A percentile compares a stretch with the other conserved stretches of the same genome.
These are phyloP conservation scores for Zoanthus gigantus DNA, from an alignment of 92 coral and sea anemone genomes.

Conservation along the genomic window DNA sequence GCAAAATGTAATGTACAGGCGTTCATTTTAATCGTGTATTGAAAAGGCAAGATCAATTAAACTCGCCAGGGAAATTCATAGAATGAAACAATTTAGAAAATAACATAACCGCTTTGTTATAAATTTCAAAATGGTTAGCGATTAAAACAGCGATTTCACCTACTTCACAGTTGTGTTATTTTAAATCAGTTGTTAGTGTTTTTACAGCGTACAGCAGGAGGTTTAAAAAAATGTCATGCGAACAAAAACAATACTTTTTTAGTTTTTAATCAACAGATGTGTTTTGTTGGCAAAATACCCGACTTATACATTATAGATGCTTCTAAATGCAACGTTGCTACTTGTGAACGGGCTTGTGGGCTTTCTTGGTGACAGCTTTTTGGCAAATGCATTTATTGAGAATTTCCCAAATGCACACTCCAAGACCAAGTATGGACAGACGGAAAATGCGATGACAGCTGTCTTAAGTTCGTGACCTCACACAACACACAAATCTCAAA, in stretches of 20 bases:
- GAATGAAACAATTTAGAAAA: conserved; percentile 1
- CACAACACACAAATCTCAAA: conserved; percentile 17
- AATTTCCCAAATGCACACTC: conserved; percentile 14
- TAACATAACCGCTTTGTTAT: conserved; percentile 6
- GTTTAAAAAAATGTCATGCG: not conserved
- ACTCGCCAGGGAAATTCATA: not conserved
- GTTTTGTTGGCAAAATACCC: conserved; percentile 35
- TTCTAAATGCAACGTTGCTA: conserved; percentile 33
- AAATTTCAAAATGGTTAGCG: not conserved
- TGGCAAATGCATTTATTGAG: conserved; percentile 30
- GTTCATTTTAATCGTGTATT: not conserved
- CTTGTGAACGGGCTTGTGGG: conserved; percentile 33
- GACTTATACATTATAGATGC: not conserved
- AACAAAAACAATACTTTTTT: conserved; percentile 15
- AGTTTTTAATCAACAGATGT: conserved; percentile 27
- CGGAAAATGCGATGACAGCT: conserved; percentile 44
- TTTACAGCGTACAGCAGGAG: conserved; percentile 35
- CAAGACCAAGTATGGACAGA: conserved; percentile 49
- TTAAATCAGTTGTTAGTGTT: conserved; percentile 11
- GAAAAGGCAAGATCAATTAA: not conserved
- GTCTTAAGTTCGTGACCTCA: conserved; percentile 43
- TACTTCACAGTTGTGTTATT: not conserved
- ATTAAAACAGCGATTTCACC: conserved; percentile 4
- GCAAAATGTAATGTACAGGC: not conserved
- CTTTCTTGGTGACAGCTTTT: conserved; percentile 34